Evolutionary conservation across 2,888 invertebrate genomes (phyloP), one percentile per base, ranked within the genome.

Genomic region (Athetis lepigone): DNA sequence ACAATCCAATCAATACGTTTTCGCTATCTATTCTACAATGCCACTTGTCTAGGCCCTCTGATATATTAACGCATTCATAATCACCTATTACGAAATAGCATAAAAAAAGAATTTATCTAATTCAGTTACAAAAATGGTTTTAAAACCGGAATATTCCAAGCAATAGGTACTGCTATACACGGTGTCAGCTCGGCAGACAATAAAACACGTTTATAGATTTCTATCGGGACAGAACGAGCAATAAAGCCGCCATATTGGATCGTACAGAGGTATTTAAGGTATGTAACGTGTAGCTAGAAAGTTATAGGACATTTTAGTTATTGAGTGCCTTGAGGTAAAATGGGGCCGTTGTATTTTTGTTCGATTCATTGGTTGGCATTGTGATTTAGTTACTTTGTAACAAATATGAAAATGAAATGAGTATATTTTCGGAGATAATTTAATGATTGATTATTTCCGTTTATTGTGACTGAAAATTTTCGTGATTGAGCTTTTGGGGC

Each of bases 161-260:
- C 39, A 50, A 54, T 59, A 33, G 33, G 4, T 33, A 61, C 52
- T 33, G 50, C 66, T 45, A 51, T 67, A 70, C 65, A 70, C 65
- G 58, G 56, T 70, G 77, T 79, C 79, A 79, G 77, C 64, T 62
- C 50, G 58, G 16, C 49, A 79, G 67, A 79, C 67, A 79, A 78
- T 79, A 78, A 78, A 79, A 79, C 72, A 76, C 79, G 73, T 78
- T 78, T 79, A 78, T 76, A 78, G 73, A 79, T 78, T 70, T 70
- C 60, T 76, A 78, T 78, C 80, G 77, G 62, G 51, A 63, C 62
- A 55, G 58, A 78, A 78, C 67, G 73, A 59, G 54, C 77, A 79
- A 79, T 78, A 78, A 79, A 79, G 68, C 59, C 42, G 46, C 49
- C 58, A 58, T 65, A 68, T 70, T 66, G 76, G 65, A 68, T 62